Conservation (phyloP, 1,140 invertebrate genomes). For the Drosophila funebris region DNA sequence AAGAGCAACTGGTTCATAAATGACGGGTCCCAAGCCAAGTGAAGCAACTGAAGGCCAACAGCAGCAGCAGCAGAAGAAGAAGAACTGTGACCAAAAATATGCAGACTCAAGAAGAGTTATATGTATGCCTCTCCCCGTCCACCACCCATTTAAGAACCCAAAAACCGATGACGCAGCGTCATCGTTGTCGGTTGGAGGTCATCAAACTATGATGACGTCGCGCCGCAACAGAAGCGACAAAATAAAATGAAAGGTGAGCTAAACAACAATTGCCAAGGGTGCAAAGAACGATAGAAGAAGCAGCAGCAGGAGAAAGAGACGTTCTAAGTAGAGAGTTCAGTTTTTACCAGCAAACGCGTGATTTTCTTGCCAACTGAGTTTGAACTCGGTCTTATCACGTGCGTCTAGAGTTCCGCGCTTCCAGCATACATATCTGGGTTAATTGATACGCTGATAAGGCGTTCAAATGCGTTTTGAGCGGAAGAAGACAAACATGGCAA, state of each 20-base stretch:
- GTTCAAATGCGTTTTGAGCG: background rate
- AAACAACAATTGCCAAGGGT: conserved; percentile 1
- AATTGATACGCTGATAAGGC: conserved; percentile 67
- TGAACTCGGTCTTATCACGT: conserved; percentile 45
- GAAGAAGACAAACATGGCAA: background rate
- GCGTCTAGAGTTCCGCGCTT: conserved; percentile 38
- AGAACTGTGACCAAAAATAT: conserved; percentile 49
- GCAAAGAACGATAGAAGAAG: background rate
- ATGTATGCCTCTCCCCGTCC: background rate
- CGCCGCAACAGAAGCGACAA: conserved; percentile 15
- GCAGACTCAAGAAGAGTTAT: conserved; percentile 42
- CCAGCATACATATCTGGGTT: conserved; percentile 62
- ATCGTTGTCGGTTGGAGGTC: conserved; percentile 50
- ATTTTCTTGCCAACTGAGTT: conserved; percentile 6
- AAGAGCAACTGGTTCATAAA: conserved; percentile 50
- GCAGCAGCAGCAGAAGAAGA: conserved; percentile 1
- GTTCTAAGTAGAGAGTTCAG: background rate
- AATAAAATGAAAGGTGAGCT: conserved; percentile 20
- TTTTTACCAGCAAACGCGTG: background rate
- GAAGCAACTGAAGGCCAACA: conserved; percentile 31
- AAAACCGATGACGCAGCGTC: conserved; percentile 50
- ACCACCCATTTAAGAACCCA: background rate
- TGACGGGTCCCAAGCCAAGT: conserved; percentile 8
- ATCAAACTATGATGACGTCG: conserved; percentile 75
- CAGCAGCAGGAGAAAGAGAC: background rate